Base-by-base conservation (phyloP, 2,797 vertebrate species). In the Macropodus opercularis region DNA sequence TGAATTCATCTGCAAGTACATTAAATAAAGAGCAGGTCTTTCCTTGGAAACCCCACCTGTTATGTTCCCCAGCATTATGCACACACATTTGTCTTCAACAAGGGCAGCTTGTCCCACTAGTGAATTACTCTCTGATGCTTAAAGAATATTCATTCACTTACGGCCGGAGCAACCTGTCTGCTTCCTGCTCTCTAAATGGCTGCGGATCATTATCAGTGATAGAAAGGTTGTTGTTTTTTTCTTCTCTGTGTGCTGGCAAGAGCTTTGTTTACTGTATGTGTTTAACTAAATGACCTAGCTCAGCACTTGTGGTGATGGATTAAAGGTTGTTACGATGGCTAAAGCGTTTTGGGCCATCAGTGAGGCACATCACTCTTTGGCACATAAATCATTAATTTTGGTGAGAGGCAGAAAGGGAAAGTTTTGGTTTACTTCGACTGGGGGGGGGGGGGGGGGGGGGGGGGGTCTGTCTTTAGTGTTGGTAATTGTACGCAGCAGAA, bases 101-200 rank as follows among this genome's bases (percentile, higher is more conserved):
- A 77, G 54, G 78, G 76, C 70, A 69, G 70, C 68, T 79, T 77
- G 69, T 81, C 83, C 83, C 61, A 72, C 52, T 8, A 63, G 79
- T 87, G 79, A 79, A 85, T 88, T 84, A 83, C 82, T 85, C 78
- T 80, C 61, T 29, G 26, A 50, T 7, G 54, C 78, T 87, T 85
- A 65, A 87, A 71, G 79, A 86, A 87, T 84, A 87, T 86, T 85
- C 81, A 84, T 85, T 87, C 86, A 86, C 85, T 90, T 85, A 84
- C 70, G 62, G 73, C 69, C 15, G 38, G 69, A 81, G 77, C 75
- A 65, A 78, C 72, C 61, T 86, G 85, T 75, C 83, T 81, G 76
- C 79, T 79, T 85, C 72, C 76, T 70, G 67, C 53, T 58, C 70
- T 76, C 71, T 82, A 78, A 90, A 88, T 80, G 77, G 70, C 67